Percentiles rank a stretch among this genome's conserved stretches.
These are phyloP conservation scores for Paguma larvata DNA, from an alignment of 2,797 vertebrate species.

Conservation along the genomic window DNA sequence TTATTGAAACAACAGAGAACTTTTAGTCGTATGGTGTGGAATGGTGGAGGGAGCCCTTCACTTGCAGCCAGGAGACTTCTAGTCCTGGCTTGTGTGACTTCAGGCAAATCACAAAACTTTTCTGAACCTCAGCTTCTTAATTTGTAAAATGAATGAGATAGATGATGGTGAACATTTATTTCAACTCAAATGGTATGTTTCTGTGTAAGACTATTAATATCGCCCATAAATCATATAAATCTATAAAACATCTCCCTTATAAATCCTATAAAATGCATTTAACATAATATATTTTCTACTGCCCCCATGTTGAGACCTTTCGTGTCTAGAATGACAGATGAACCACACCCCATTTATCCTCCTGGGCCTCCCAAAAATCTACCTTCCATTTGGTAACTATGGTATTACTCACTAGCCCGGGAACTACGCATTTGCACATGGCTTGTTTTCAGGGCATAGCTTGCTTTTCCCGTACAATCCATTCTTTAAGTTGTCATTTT, in stretches of 20 bases:
- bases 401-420: background rate
- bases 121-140: conserved; percentile 1
- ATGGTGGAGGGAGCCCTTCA: background rate
- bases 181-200: background rate
- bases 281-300: background rate
- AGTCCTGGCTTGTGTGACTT: background rate
- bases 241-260: no score
- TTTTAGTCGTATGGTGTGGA: background rate
- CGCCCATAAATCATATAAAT: background rate
- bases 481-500: conserved; percentile 34
- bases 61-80: background rate
- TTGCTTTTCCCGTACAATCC: background rate
- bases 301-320: background rate
- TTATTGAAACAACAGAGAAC: background rate
- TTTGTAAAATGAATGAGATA: background rate
- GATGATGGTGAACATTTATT: background rate
- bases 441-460: background rate
- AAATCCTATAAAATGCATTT: background rate
- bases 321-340: background rate
- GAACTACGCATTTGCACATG: background rate
- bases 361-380: background rate
- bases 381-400: background rate
- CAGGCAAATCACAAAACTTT: background rate
- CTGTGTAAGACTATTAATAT: background rate
- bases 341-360: background rate